These are phyloP conservation scores for Antigone vipio DNA, from an alignment of 2,113 vertebrate genomes.

Conservation along the genomic window DNA sequence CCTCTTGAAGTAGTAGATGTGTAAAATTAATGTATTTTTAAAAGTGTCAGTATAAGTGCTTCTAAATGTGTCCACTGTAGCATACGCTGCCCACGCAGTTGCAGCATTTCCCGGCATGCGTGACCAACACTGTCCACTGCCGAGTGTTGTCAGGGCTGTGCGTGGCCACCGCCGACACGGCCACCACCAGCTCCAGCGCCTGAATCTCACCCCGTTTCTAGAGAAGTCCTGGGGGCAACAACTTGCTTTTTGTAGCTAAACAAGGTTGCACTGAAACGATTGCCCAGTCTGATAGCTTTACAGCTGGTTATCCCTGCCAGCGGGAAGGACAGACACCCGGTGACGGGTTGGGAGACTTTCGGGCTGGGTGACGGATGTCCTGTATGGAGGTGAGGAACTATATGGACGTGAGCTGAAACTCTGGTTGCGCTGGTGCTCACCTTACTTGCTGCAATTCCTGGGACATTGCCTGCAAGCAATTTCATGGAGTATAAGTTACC, in stretches of 20 bases:
- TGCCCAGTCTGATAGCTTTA: no score
- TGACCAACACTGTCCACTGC: neutral
- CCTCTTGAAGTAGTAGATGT: slow-evolving; percentile 4
- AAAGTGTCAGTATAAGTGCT: slow-evolving; percentile 8
- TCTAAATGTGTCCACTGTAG: slow-evolving; percentile 28
- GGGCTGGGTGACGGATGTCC: neutral
- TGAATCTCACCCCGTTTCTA: neutral
- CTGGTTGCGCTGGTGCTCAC: neutral
- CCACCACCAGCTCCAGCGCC: fast-evolving
- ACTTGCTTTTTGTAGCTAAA: neutral
- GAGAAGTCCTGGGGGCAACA: neutral
- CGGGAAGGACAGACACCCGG: neutral
- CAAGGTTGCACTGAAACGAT: fast-evolving
- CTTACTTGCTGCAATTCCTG: neutral
- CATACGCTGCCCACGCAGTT: neutral
- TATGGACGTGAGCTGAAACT: neutral
- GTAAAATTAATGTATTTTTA: slow-evolving; percentile 46
- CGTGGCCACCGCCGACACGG: fast-evolving
- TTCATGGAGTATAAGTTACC: neutral
- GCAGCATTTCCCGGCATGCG: neutral
- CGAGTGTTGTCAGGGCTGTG: neutral
- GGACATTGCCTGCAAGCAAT: neutral
- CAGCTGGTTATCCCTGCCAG: neutral
- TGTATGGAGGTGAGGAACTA: neutral
- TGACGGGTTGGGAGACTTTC: neutral